Evolutionary conservation across 2,113 vertebrate species (phyloP), one percentile per base, ranked within the genome.

Genomic region (Elachura formosa): DNA sequence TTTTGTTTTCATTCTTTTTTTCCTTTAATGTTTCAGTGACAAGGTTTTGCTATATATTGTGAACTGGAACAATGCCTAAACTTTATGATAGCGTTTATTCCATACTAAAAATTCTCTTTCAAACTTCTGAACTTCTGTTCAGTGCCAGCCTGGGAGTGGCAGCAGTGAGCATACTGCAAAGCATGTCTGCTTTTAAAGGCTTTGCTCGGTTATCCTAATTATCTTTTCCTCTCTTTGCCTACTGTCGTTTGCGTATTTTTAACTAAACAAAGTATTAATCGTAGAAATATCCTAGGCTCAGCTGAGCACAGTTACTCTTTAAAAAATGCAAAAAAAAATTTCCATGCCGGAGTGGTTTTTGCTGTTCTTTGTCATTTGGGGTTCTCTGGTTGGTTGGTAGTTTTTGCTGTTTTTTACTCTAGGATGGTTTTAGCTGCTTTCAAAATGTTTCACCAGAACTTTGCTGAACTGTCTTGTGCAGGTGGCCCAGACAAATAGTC

Each of bases 401-500:
- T 1, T 8, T 45, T 16, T 41, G 21, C 34, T n/a, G 7, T 8
- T 10, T 72, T 49, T 55, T 3, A 36, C 33, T 45, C 21, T 71
- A 7, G 14, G 10, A 21, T 66, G 18, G 21, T 61, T 92, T 67
- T 46, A 74, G 18, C 14, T 67, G 3, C 34, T 46, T 75, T 17
- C 16, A 66, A 9, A 51, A 21, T 17, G 13, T 74, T 83, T 94
- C 58, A 96, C 41, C 23, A 5, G 41, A 16, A 16, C 76, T 59
- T 91, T 75, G 87, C 77, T 84, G 63, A 73, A 85, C 87, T 95
- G 36, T 97, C 83, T 93, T 94, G 63, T 94, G 84, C 97, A 99
- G 99, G 99, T 99, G 99, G 99, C 98, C 99, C 64, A 98, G 98
- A 80, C 99, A 99, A 84, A 98, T 99, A 83, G 97, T 98, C 56